Conservation (phyloP, 2,888 invertebrate genomes). For the Mesorhabditis spiculigera region DNA sequence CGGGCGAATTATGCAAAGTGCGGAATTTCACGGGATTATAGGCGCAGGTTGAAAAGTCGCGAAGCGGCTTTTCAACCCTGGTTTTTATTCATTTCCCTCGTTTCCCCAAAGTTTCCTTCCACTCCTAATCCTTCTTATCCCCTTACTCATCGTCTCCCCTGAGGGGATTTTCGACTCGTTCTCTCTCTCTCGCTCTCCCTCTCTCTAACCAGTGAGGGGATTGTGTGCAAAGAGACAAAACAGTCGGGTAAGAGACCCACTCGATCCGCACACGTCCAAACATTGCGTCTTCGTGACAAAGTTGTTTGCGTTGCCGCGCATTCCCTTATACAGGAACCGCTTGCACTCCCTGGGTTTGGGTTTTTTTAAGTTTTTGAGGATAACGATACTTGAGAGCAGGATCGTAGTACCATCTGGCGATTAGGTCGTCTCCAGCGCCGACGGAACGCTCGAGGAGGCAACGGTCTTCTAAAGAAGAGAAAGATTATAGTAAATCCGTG, state of each 20-base stretch:
- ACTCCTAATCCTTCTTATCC: no score
- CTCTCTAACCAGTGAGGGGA: no score
- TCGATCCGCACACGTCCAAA: constrained; percentile 43
- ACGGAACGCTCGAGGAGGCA: constrained; percentile 40
- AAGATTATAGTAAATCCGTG: neutral
- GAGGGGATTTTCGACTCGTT: no score
- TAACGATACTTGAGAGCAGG: neutral
- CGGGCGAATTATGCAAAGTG: no score
- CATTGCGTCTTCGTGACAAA: constrained; percentile 52
- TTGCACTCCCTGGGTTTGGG: constrained; percentile 32
- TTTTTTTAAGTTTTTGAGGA: constrained; percentile 13
- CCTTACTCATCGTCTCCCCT: no score
- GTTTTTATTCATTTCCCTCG: neutral
- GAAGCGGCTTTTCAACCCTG: neutral
- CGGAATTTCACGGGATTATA: no score
- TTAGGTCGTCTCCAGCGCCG: constrained; percentile 50
- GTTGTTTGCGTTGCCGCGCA: constrained; percentile 55
- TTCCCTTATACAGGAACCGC: constrained; percentile 53
- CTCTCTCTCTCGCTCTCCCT: no score
- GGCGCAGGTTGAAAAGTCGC: no score
- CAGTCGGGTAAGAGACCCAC: constrained; percentile 11
- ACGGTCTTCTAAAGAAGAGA: constrained; percentile 28
- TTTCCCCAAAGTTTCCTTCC: no score
- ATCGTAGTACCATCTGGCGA: constrained; percentile 56
- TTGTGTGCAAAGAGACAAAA: no score